Percentiles rank a stretch among this genome's conserved stretches.
Conservation (phyloP, 1,140 invertebrate species). For the Trichoplusia ni region DNA sequence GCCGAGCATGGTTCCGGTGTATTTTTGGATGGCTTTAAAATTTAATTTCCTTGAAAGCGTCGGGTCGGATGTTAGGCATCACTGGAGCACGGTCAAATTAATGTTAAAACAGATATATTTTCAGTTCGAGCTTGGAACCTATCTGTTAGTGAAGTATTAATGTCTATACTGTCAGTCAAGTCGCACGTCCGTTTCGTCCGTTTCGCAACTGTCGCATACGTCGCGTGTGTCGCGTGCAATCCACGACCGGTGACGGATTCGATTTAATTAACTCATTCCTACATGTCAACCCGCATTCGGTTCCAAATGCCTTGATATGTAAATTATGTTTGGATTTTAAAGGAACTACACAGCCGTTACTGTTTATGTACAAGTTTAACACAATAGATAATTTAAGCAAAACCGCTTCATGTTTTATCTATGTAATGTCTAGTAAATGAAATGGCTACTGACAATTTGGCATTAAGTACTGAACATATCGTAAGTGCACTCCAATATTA, state of each 20-base stretch:
- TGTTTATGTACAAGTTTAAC: too few relatives aligned
- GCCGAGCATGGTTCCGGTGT: background rate
- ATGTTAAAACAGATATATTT: slow-evolving; percentile 30
- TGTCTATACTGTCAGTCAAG: background rate
- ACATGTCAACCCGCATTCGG: slow-evolving; percentile 27
- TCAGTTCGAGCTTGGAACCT: slow-evolving; percentile 32
- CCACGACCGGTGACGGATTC: slow-evolving; percentile 56
- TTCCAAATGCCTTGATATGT: slow-evolving; percentile 31
- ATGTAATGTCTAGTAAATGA: too few relatives aligned
- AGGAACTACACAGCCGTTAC: too few relatives aligned
- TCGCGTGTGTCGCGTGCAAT: slow-evolving; percentile 33
- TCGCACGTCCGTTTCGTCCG: background rate
- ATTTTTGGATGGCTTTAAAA: slow-evolving; percentile 32
- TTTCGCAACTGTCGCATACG: slow-evolving; percentile 24
- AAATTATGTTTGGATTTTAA: slow-evolving; percentile 27
- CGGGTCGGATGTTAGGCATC: slow-evolving; percentile 25
- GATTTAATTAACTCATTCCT: slow-evolving; percentile 63
- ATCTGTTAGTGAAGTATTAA: slow-evolving; percentile 33
- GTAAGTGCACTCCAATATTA: too few relatives aligned
- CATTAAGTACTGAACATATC: too few relatives aligned
- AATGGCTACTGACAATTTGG: too few relatives aligned
- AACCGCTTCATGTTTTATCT: too few relatives aligned
- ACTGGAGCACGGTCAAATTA: slow-evolving; percentile 20
- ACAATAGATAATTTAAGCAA: too few relatives aligned
- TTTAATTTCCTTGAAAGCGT: slow-evolving; percentile 30